Conservation (phyloP, 2,797 vertebrate species). For the Dicrostonyx torquatus region DNA sequence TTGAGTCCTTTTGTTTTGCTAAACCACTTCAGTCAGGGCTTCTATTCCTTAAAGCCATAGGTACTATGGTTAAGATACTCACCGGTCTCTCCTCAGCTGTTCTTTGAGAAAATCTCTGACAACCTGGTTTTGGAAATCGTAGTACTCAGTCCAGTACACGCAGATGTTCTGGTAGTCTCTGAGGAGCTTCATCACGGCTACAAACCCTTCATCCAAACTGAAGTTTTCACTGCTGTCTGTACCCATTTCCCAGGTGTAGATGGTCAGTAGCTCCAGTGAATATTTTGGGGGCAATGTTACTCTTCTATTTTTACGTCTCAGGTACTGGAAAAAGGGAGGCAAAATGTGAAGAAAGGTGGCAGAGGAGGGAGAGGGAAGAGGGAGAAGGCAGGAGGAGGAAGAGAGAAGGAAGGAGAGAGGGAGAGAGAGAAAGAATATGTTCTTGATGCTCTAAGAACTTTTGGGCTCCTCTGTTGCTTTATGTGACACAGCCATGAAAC, state of each 20-base stretch:
- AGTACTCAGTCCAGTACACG: constrained; percentile 84
- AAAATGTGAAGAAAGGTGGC: no score
- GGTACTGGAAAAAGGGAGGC: not conserved
- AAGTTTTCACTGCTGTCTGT: not conserved
- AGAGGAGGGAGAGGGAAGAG: no score
- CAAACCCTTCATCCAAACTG: constrained; percentile 60
- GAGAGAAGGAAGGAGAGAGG: accelerated
- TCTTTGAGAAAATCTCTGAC: constrained; percentile 66
- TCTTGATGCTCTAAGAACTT: not conserved
- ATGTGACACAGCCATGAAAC: not conserved
- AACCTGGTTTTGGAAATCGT: constrained; percentile 57
- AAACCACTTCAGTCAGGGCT: not conserved
- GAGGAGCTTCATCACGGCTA: constrained; percentile 79
- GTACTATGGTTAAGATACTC: not conserved
- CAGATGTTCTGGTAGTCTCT: constrained; percentile 58
- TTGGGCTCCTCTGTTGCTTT: not conserved
- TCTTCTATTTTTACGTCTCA: not conserved
- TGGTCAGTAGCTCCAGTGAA: constrained; percentile 60
- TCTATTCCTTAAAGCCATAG: not conserved
- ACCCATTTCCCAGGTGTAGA: constrained; percentile 81
- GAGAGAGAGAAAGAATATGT: not conserved
- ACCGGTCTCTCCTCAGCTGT: constrained; percentile 57
- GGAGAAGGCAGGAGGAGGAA: no score
- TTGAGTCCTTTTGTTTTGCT: not conserved
- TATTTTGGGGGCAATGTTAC: constrained; percentile 80